phyloP scores from a whole-genome alignment of 2,888 invertebrate genomes.

The Nymphalis c-album region DNA sequence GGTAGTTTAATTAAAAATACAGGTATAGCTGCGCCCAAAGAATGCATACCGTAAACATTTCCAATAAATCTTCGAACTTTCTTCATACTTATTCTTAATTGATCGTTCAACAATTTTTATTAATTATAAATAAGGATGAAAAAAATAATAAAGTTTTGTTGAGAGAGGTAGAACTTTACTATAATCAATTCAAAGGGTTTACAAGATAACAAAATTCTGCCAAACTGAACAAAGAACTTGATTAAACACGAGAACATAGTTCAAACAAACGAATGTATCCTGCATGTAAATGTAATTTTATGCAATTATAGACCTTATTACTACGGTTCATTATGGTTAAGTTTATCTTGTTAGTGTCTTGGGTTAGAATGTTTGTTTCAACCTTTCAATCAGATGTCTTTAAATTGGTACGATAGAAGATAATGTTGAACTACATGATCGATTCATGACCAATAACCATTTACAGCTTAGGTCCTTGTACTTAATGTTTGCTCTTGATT shows the following conservation, averaged over 20 bases:
- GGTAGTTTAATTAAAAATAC: conserved; percentile 1
- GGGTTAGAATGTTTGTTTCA: conserved; percentile 21
- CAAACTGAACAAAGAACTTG: neutral
- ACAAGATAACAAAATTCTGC: neutral
- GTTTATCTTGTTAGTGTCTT: neutral
- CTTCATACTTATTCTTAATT: too few species aligned
- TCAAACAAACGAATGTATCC: neutral
- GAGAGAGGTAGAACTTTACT: too few species aligned
- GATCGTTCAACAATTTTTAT: too few species aligned
- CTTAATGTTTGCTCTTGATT: too few species aligned
- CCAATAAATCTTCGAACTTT: too few species aligned
- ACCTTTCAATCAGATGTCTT: conserved; percentile 22
- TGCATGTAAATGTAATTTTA: neutral
- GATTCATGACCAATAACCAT: too few species aligned
- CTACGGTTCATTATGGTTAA: neutral
- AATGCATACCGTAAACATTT: too few species aligned
- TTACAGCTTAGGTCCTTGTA: too few species aligned
- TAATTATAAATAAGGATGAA: too few species aligned
- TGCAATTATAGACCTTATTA: neutral
- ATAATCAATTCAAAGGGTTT: neutral
- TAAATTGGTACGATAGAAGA: neutral
- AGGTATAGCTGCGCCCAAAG: neutral
- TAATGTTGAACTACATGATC: neutral
- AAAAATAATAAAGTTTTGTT: too few species aligned
- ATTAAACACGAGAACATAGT: neutral